Evolutionary conservation across 2,888 invertebrate species (phyloP), one percentile per base, ranked within the genome.

Genomic region (Formica aserva): DNA sequence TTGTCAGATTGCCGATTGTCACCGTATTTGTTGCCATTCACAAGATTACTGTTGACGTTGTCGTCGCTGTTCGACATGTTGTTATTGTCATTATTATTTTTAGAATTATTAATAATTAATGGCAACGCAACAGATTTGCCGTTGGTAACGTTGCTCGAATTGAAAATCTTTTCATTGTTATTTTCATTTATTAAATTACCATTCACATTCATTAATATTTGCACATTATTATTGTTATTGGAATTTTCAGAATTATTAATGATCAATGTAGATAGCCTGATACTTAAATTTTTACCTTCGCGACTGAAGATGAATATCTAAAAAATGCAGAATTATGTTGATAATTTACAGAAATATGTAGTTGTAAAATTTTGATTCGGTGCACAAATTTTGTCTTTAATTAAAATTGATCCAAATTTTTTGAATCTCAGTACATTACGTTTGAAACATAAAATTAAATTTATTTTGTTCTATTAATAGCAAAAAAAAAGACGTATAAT

Each of bases 11-110:
- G 57, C 11, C 4, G 22, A 38, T 84, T 85, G 55, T 63, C 9
- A 48, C 67, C 67, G 75, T 85, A 83, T 15, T 35, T 26, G 35
- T 84, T 84, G 0, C 67, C 80, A 38, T 84, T 86, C 0, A 84
- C 77, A 6, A 84, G 35, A 57, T 86, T 85, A 8, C 82, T 85
- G 38, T 83, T 38, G 8, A 66, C 29, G 13, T 66, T 32, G 26
- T 80, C 84, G 26, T 78, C 52, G 9, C 82, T 85, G n/a, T 87
- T 85, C 0, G 81, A 66, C 5, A 82, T 78, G 1, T 52, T n/a
- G 41, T 86, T 87, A 3, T 45, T 45, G 66, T 48, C 75, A 41
- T 87, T 77, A 5, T 5, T 26, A 29, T 57, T 72, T 4, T 8
- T 38, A 35, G 26, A 57, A 55, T 72, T 72, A 22, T 55, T 35